A percentile compares a stretch with the other conserved stretches of the same genome.
Evolutionary conservation across 2,113 vertebrate species (phyloP).

Genomic region (Ophiodon elongatus): DNA sequence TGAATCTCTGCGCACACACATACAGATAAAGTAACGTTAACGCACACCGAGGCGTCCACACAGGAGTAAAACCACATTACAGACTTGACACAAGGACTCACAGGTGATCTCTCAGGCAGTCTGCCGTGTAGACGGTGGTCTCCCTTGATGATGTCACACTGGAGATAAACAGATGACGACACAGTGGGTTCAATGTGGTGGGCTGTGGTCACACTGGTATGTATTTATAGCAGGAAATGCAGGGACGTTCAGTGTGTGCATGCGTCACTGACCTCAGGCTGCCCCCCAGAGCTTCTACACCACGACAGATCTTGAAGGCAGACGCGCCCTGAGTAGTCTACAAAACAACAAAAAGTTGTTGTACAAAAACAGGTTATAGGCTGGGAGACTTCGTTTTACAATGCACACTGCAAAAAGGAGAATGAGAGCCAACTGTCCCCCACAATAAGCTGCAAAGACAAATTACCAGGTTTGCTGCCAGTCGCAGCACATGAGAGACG

Average conservation of each 20-base stretch:
- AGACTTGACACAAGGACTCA: constrained; percentile 70
- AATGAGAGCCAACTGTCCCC: neutral
- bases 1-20: constrained; percentile 83
- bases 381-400: neutral
- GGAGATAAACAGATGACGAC: constrained; percentile 54
- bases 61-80: neutral
- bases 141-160: constrained; percentile 92
- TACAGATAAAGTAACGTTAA: neutral
- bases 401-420: neutral
- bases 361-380: neutral
- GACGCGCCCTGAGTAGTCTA: constrained; percentile 94
- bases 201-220: neutral
- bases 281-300: constrained; percentile 91
- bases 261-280: constrained; percentile 88
- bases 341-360: constrained; percentile 22
- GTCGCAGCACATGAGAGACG: constrained; percentile 90
- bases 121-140: constrained; percentile 88
- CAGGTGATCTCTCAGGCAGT: constrained; percentile 91
- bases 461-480: constrained; percentile 90
- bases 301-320: constrained; percentile 91
- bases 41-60: neutral
- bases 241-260: neutral
- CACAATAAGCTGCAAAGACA: neutral
- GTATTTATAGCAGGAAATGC: constrained; percentile 32
- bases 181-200: constrained; percentile 16